Evolutionary conservation across 2,113 vertebrate genomes (phyloP).

Genomic region (Trogon melanurus): DNA sequence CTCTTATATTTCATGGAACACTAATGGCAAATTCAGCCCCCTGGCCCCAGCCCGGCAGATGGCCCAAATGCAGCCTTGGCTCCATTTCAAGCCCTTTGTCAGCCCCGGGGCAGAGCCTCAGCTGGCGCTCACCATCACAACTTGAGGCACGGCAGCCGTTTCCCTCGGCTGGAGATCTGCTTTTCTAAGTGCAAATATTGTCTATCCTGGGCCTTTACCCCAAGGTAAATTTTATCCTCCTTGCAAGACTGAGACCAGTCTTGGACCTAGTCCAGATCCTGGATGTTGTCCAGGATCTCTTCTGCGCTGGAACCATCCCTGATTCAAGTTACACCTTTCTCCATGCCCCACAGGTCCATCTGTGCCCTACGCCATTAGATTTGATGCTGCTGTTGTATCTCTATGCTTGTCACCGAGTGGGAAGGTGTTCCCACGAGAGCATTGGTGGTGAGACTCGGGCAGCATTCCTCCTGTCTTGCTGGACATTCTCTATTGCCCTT

Average conservation of each 20-base stretch:
- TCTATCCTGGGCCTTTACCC: background rate
- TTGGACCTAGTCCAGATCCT: background rate
- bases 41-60: constrained; percentile 37
- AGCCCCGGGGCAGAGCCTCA: constrained; percentile 14
- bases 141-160: background rate
- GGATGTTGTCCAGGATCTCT: background rate
- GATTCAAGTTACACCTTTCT: background rate
- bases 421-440: background rate
- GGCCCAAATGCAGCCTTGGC: constrained; percentile 38
- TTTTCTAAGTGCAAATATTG: background rate
- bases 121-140: background rate
- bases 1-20: constrained; percentile 48
- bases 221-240: background rate
- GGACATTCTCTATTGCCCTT: background rate
- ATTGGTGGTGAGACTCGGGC: background rate
- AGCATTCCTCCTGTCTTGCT: background rate
- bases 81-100: background rate
- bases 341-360: background rate
- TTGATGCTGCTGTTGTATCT: background rate
- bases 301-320: background rate
- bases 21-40: constrained; percentile 32
- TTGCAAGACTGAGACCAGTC: background rate
- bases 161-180: background rate
- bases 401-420: background rate
- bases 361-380: background rate